Evolutionary conservation across 2,888 invertebrate genomes (phyloP), one percentile per base, ranked within the genome.

Genomic region (Idaea aversata): DNA sequence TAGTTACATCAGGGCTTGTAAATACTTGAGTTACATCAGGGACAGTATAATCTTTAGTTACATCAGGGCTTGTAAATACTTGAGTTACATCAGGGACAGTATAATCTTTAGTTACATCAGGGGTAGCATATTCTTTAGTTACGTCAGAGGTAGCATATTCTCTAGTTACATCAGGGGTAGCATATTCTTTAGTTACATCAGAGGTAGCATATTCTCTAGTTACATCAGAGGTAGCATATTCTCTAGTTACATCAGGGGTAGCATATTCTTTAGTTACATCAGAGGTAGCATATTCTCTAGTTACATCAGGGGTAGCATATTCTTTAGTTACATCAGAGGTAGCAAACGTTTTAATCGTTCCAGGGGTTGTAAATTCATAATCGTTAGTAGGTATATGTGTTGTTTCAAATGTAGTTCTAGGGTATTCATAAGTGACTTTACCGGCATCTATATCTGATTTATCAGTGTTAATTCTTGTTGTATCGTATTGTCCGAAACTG

Each of bases 381-480:
- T 47, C 47, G 47, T 47, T 47, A 47, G 47, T 47, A 47, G 25
- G 25, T 25, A 15, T 15, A 58, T 5, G 15, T 1, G 59, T 59
- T 10, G 59, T 34, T 6, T 25, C 47, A 47, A 59, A 16, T 59
- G 15, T 59, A 16, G 59, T 25, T 15, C 16, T 59, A 25, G 34
- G 59, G 59, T 25, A 62, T 62, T 61, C 34, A 47, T 71, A 68
- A 60, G 68, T 70, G 61, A 68, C 47, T 72, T 72, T 71, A 70
- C 74, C 71, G 34, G 65, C 66, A 63, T 71, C 67, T 1, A 69
- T 68, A 60, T 72, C 71, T 61, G 71, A 66, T 74, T 57, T 75
- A 70, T 16, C 74, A 77, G 71, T 78, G 78, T 34, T 78, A 73
- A 64, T 77, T 75, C 3, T 77, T 71, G 68, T 75, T 77, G 0